Conservation (phyloP, 1,140 invertebrate species). For the Tenebrio molitor region DNA sequence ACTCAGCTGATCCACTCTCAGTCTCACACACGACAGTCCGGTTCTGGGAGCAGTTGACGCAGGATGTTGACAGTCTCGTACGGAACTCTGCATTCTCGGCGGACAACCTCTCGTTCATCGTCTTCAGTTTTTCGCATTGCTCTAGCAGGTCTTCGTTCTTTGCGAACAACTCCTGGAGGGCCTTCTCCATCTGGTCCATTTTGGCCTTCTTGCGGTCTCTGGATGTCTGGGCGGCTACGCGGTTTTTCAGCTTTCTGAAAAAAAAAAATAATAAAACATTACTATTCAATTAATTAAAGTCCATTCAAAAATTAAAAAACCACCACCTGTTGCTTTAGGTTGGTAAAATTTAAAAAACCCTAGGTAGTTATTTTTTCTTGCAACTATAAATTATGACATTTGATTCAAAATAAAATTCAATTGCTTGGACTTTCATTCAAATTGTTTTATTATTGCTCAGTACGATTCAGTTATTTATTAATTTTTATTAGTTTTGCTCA, state of each 20-base stretch:
- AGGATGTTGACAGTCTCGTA: slow-evolving; percentile 67
- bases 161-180: slow-evolving; percentile 75
- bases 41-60: slow-evolving; percentile 69
- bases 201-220: slow-evolving; percentile 96
- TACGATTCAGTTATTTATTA: too few species aligned
- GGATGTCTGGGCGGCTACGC: slow-evolving; percentile 97
- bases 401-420: too few species aligned
- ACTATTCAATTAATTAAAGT: not conserved
- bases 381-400: too few species aligned
- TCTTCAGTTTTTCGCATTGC: slow-evolving; percentile 76
- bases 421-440: too few species aligned
- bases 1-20: slow-evolving; percentile 82
- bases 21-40: slow-evolving; percentile 71
- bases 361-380: too few species aligned
- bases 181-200: slow-evolving; percentile 88
- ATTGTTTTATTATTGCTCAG: too few species aligned
- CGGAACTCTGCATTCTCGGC: slow-evolving; percentile 76
- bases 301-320: too few species aligned
- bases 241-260: slow-evolving; percentile 95
- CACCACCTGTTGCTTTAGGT: too few species aligned
- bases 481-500: too few species aligned
- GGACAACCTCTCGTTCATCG: slow-evolving; percentile 75
- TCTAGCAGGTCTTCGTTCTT: slow-evolving; percentile 75
- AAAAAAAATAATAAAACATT: slow-evolving; percentile 48
- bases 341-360: too few species aligned